phyloP scores from a whole-genome alignment of 2,797 vertebrate species.

The Lacerta viridis region DNA sequence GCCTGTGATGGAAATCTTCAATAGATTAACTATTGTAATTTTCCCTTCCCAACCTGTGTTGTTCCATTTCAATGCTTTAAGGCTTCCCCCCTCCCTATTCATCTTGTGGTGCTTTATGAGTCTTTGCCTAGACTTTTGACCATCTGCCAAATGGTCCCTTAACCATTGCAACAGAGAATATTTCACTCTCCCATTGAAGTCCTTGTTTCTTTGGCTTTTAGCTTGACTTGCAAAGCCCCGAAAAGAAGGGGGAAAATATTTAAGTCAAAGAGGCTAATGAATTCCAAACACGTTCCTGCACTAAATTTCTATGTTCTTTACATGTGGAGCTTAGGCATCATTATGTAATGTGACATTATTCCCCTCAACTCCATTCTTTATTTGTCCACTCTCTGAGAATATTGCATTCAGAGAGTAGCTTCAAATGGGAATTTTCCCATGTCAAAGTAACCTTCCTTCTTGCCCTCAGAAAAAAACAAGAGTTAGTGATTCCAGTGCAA shows the following conservation, averaged over 20 bases:
- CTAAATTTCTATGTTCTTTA: constrained; percentile 38
- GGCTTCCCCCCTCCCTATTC: constrained; percentile 47
- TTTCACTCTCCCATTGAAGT: constrained; percentile 48
- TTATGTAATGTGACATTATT: constrained; percentile 24
- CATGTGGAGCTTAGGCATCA: constrained; percentile 15
- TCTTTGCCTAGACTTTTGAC: constrained; percentile 64
- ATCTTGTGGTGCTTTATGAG: constrained; percentile 57
- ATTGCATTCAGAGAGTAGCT: background rate
- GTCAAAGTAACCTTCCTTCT: constrained; percentile 8
- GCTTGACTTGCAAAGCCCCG: constrained; percentile 46
- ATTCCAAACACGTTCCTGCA: constrained; percentile 29
- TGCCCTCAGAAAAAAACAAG: constrained; percentile 3
- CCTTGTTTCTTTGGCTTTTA: constrained; percentile 17
- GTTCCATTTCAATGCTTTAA: constrained; percentile 60
- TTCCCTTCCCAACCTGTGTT: constrained; percentile 60
- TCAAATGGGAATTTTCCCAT: constrained; percentile 37
- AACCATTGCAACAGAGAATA: background rate
- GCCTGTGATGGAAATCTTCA: constrained; percentile 63
- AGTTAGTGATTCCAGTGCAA: constrained; percentile 27
- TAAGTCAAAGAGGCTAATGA: constrained; percentile 35
- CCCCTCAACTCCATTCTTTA: constrained; percentile 33
- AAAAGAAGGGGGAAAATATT: background rate
- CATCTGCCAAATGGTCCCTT: constrained; percentile 50
- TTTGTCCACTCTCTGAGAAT: constrained; percentile 23
- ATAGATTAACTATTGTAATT: constrained; percentile 53